Evolutionary conservation across 2,113 vertebrate species (phyloP).

Genomic region (Anoura caudifer): DNA sequence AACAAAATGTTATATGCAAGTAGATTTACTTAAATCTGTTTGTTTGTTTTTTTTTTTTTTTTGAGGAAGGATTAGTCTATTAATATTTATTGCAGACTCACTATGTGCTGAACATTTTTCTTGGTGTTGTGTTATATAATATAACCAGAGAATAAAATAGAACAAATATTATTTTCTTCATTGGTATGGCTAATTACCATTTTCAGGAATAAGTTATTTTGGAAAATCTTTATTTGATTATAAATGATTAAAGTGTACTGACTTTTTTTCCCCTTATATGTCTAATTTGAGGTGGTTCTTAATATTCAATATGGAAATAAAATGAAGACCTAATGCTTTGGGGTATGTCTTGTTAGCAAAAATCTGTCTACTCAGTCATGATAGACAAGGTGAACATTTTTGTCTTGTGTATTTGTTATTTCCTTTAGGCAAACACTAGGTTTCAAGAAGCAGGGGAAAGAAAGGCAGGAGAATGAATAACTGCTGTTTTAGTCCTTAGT

Average conservation of each 20-base stretch:
- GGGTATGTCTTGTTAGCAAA: neutral
- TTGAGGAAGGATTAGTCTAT: neutral
- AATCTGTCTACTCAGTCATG: neutral
- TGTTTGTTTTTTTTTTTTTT: neutral
- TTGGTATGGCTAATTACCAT: neutral
- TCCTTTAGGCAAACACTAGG: neutral
- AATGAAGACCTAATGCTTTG: neutral
- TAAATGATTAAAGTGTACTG: neutral
- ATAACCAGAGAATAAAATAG: neutral
- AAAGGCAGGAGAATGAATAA: neutral
- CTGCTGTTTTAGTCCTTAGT: neutral
- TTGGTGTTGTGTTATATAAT: neutral
- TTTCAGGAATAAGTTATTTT: neutral
- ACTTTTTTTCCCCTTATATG: neutral
- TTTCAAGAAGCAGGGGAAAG: neutral
- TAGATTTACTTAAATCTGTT: neutral
- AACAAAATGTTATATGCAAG: neutral
- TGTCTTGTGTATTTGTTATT: neutral
- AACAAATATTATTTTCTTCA: neutral
- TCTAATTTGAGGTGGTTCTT: neutral
- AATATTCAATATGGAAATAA: constrained; percentile 14
- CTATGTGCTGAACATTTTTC: neutral
- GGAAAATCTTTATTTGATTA: neutral
- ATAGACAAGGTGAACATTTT: neutral
- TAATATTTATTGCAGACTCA: neutral